These are phyloP conservation scores for Mormyrus lacerda DNA, from an alignment of 2,113 vertebrate species.

Conservation along the genomic window DNA sequence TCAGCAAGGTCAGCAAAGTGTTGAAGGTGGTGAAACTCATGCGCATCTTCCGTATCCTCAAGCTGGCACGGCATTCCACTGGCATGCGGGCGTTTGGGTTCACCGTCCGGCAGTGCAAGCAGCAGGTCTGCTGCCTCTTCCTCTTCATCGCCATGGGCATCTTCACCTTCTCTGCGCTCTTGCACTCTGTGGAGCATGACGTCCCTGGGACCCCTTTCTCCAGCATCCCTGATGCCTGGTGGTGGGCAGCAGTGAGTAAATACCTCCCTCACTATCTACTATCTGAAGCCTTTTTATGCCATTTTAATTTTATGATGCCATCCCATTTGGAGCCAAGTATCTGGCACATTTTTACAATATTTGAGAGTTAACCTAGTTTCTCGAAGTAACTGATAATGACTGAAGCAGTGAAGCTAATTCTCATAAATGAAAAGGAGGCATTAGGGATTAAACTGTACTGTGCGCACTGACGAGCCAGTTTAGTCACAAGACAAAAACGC, in stretches of 20 bases:
- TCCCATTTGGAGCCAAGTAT: neutral
- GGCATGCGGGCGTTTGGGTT: conserved; percentile 84
- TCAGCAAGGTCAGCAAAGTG: conserved; percentile 83
- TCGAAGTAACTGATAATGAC: neutral
- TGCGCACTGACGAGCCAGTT: neutral
- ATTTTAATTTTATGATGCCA: neutral
- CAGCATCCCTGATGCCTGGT: conserved; percentile 84
- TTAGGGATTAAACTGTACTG: neutral
- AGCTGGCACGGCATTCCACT: conserved; percentile 80
- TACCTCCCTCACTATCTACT: neutral
- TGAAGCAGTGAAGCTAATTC: neutral
- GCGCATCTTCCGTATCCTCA: conserved; percentile 86
- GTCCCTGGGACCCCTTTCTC: conserved; percentile 75
- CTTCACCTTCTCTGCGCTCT: conserved; percentile 82
- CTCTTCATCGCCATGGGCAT: conserved; percentile 86
- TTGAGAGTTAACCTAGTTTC: neutral
- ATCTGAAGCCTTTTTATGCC: neutral
- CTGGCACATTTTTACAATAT: neutral
- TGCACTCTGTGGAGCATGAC: conserved; percentile 82
- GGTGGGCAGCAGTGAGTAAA: conserved; percentile 84
- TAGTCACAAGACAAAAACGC: neutral
- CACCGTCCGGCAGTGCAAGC: conserved; percentile 82
- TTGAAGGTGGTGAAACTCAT: conserved; percentile 82
- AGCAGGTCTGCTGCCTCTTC: conserved; percentile 85
- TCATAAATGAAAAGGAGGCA: neutral